Percentiles rank a stretch among this genome's conserved stretches.
Evolutionary conservation across 2,797 vertebrate genomes (phyloP).

Genomic region (Cossypha polioptera): DNA sequence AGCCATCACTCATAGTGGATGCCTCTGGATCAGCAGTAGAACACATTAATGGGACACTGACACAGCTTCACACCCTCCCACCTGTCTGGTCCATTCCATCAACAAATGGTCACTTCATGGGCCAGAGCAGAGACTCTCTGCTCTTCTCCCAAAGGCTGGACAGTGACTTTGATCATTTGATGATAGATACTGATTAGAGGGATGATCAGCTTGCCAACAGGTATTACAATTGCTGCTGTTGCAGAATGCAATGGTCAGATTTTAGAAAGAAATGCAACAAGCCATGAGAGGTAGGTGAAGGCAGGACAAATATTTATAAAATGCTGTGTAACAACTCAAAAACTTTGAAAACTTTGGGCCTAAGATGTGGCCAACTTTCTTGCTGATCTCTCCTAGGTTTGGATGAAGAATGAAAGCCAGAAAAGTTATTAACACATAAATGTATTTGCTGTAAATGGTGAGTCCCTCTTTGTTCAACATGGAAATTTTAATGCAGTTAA

Average conservation of each 20-base stretch:
- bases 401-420: neutral
- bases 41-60: neutral
- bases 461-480: neutral
- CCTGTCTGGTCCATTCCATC: accelerated
- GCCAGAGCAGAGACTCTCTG: neutral
- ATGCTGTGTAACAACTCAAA: neutral
- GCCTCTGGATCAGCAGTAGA: neutral
- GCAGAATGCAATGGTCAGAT: neutral
- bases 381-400: neutral
- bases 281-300: neutral
- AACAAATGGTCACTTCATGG: neutral
- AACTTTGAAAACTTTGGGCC: neutral
- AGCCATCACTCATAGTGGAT: neutral
- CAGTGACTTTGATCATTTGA: accelerated
- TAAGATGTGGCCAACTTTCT: neutral
- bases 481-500: neutral
- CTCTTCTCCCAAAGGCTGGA: neutral
- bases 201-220: neutral
- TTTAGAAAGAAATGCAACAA: neutral
- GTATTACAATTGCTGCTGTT: neutral
- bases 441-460: neutral
- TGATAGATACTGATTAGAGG: neutral
- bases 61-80: neutral
- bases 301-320: neutral
- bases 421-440: neutral